Conservation (phyloP, 2,888 invertebrate genomes). For the Lydus trimaculatus region DNA sequence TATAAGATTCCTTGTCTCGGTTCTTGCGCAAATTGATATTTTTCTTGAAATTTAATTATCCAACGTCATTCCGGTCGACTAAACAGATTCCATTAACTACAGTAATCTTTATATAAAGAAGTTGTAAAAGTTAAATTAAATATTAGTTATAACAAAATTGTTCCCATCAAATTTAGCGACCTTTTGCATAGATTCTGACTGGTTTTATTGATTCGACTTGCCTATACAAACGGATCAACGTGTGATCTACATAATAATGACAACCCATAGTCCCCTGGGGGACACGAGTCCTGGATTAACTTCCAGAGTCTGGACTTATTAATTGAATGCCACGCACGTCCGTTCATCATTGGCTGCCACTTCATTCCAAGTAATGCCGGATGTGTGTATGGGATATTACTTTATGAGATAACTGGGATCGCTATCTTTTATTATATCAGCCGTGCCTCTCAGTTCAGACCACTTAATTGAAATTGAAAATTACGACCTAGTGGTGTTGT, state of each 20-base stretch:
- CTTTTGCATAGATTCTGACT: constrained; percentile 11
- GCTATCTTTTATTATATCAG: constrained; percentile 57
- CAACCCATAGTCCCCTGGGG: constrained; percentile 54
- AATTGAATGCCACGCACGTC: constrained; percentile 62
- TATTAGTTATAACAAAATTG: not conserved
- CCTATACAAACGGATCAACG: constrained; percentile 60
- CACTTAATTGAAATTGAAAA: constrained; percentile 58
- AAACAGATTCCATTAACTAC: constrained; percentile 16
- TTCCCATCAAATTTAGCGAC: not conserved
- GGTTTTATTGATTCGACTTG: constrained; percentile 56
- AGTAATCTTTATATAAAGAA: constrained; percentile 9
- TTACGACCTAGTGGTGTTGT: constrained; percentile 49
- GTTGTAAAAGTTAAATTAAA: not conserved
- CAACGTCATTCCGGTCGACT: constrained; percentile 23
- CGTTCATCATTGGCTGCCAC: constrained; percentile 61
- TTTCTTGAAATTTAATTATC: constrained; percentile 18
- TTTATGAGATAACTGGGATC: constrained; percentile 56
- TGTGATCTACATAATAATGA: constrained; percentile 64
- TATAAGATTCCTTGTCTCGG: constrained; percentile 14
- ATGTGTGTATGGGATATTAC: constrained; percentile 52
- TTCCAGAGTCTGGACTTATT: constrained; percentile 58
- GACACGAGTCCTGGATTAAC: constrained; percentile 60
- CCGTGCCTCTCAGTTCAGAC: constrained; percentile 44
- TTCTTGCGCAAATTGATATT: not conserved
- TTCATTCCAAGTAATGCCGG: constrained; percentile 56